Base-by-base conservation (phyloP, 1,140 invertebrate species). In the Nilaparvata lugens region DNA sequence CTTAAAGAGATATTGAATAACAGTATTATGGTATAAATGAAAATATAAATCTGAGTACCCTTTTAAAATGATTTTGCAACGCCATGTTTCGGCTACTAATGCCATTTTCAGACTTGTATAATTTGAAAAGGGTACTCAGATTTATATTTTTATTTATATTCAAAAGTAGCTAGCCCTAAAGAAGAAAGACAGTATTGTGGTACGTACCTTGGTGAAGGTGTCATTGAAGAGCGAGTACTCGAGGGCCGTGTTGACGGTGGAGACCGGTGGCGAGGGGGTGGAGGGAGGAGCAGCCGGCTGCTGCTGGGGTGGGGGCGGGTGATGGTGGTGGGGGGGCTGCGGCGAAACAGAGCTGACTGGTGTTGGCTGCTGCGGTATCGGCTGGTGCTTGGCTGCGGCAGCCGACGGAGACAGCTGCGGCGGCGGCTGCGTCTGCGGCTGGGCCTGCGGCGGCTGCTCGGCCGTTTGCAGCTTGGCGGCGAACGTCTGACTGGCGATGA, bases 161-260 rank as follows among this genome's bases (percentile, higher is more conserved):
- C n/a, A n/a, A n/a, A n/a, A n/a, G n/a, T n/a, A n/a, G n/a, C n/a
- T n/a, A n/a, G n/a, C n/a, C n/a, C n/a, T n/a, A n/a, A n/a, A n/a
- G n/a, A n/a, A n/a, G n/a, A n/a, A n/a, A n/a, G n/a, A n/a, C n/a
- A n/a, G n/a, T n/a, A n/a, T n/a, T 28, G 25, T 28, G 25, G 7
- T 4, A 55, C 43, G 14, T 55, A 79, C 76, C 70, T 83, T 83
- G 54, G 79, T 80, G 65, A 85, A 85, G 1, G 78, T 77, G 68
- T 88, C 85, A 66, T 88, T 87, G 66, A 93, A 92, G 5, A 91
- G 77, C 1, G 88, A 88, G 72, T 92, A 93, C 63, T 89, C 86
- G 14, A 81, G 74, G 0, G 75, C 74, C 9, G 57, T 28, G 28
- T 48, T 58, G 28, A 48, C 45, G 6, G 74, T 73, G 23, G 57